Percentiles rank a stretch among this genome's conserved stretches.
Evolutionary conservation across 1,140 invertebrate genomes (phyloP).

Genomic region (Lerema accius): DNA sequence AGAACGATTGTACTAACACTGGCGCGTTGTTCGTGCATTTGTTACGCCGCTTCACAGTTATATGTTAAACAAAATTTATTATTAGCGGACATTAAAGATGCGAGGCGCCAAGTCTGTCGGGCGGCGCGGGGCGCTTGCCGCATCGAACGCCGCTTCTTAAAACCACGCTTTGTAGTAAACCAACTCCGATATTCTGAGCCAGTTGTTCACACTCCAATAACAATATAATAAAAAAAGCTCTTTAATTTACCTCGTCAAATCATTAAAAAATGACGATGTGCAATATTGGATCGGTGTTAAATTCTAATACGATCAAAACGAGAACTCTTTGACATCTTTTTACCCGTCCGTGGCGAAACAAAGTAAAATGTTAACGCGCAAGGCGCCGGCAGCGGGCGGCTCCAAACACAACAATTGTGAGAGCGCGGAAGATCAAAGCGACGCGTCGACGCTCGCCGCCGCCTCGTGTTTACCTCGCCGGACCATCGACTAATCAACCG

Average conservation of each 20-base stretch:
- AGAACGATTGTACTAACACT: slow-evolving; percentile 43
- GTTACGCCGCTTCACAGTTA: slow-evolving; percentile 54
- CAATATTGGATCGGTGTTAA: too few species aligned
- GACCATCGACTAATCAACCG: slow-evolving; percentile 79
- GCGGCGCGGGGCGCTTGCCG: slow-evolving; percentile 34
- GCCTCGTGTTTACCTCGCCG: slow-evolving; percentile 70
- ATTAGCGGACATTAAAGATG: slow-evolving; percentile 63
- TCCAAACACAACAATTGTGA: slow-evolving; percentile 69
- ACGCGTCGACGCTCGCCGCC: slow-evolving; percentile 30
- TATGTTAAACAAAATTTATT: slow-evolving; percentile 68
- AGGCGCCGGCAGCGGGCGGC: slow-evolving; percentile 43
- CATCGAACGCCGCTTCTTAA: not conserved
- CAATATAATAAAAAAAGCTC: too few species aligned
- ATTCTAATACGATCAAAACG: not conserved
- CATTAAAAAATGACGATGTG: too few species aligned
- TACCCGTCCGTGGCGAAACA: slow-evolving; percentile 35
- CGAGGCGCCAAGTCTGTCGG: slow-evolving; percentile 55
- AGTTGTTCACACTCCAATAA: too few species aligned
- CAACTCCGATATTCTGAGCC: not conserved
- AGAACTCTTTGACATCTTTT: slow-evolving; percentile 34
- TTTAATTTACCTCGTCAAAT: too few species aligned
- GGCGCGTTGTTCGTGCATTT: slow-evolving; percentile 49
- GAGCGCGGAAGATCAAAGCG: slow-evolving; percentile 72
- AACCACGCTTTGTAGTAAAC: too few species aligned
- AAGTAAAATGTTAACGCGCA: slow-evolving; percentile 34